These are phyloP conservation scores for Erinaceus europaeus DNA, from an alignment of 2,113 vertebrate species.

Conservation along the genomic window DNA sequence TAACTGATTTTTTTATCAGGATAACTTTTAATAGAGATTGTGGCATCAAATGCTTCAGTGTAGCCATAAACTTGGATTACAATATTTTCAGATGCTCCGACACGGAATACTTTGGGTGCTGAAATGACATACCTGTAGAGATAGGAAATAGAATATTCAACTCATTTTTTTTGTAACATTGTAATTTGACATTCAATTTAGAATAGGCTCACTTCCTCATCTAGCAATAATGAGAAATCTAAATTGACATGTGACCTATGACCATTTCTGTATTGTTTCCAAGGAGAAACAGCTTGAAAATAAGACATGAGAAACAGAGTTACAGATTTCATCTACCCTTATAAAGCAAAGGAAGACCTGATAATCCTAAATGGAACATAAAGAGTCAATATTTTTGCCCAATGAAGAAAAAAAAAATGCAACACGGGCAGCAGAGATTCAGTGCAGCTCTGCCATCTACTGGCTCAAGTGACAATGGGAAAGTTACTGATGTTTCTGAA, in stretches of 20 bases:
- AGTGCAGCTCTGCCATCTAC: neutral
- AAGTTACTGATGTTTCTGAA: neutral
- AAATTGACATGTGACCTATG: neutral
- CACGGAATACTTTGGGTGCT: slow-evolving; percentile 84
- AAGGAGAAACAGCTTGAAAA: slow-evolving; percentile 12
- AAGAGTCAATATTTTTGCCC: neutral
- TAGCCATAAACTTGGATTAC: slow-evolving; percentile 90
- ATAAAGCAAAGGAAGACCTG: neutral
- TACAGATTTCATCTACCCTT: neutral
- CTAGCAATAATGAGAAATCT: neutral
- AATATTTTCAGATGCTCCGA: slow-evolving; percentile 86
- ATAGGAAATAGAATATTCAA: neutral
- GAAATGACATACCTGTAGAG: slow-evolving; percentile 89
- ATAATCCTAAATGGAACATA: neutral
- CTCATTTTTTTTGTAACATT: neutral
- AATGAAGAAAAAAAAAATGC: neutral
- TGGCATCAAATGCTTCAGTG: slow-evolving; percentile 76
- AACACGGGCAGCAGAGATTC: neutral
- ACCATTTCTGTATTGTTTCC: slow-evolving; percentile 3
- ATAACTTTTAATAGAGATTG: slow-evolving; percentile 85
- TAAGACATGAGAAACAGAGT: neutral
- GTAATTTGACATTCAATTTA: slow-evolving; percentile 12
- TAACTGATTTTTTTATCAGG: slow-evolving; percentile 79
- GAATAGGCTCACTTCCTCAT: neutral
- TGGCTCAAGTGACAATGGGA: neutral